phyloP scores from a whole-genome alignment of 1,140 invertebrate species.

The Drosophila suzukii region DNA sequence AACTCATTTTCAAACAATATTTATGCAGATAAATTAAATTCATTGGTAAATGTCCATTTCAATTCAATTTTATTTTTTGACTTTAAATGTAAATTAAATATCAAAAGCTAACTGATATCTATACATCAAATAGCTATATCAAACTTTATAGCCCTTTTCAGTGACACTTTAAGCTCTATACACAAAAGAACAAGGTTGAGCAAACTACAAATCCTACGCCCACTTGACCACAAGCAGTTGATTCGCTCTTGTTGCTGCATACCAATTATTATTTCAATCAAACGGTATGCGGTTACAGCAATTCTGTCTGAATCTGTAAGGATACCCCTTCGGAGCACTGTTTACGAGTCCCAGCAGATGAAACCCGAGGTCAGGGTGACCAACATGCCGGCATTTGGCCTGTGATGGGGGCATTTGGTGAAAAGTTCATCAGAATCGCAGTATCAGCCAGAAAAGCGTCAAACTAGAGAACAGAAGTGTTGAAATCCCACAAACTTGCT shows the following conservation, averaged over 20 bases:
- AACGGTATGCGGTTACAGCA: neutral
- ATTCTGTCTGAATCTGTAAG: neutral
- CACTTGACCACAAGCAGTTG: neutral
- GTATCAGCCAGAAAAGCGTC: neutral
- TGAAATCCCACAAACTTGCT: neutral
- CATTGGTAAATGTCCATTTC: too few species aligned
- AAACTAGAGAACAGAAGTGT: neutral
- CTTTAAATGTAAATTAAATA: too few species aligned
- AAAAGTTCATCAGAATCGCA: neutral
- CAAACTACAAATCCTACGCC: neutral
- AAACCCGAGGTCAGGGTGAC: neutral
- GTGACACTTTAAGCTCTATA: neutral
- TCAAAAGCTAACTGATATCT: too few species aligned
- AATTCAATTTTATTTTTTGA: too few species aligned
- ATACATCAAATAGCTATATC: too few species aligned
- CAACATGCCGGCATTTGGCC: neutral
- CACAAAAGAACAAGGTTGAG: neutral
- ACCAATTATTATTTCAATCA: neutral
- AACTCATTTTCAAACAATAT: too few species aligned
- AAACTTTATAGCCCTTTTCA: neutral
- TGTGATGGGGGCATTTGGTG: neutral
- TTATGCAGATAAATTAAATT: too few species aligned
- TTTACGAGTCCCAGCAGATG: too few species aligned
- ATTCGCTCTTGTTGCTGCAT: neutral
- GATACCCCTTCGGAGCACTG: neutral